phyloP scores from a whole-genome alignment of 2,797 vertebrate species.

The Tenualosa ilisha region DNA sequence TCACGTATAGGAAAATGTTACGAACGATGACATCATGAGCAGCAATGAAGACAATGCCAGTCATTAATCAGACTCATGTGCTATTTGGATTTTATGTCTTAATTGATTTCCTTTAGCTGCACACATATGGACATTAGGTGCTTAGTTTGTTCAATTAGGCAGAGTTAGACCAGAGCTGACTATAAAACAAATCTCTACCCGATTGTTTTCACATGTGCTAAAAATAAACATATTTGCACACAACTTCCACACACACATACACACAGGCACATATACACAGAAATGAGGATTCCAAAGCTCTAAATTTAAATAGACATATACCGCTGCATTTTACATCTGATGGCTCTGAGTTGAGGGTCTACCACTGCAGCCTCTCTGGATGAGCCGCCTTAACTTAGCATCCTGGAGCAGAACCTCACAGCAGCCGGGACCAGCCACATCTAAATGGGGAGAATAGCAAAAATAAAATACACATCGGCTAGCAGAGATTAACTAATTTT shows the following conservation, averaged over 20 bases:
- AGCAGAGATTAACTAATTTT: background rate
- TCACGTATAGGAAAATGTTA: background rate
- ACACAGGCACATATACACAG: background rate
- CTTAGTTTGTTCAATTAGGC: background rate
- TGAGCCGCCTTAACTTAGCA: slow-evolving; percentile 20
- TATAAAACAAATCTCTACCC: slow-evolving; percentile 19
- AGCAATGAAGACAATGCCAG: background rate
- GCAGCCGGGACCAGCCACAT: slow-evolving; percentile 72
- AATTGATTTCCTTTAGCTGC: background rate
- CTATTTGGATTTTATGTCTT: slow-evolving; percentile 6
- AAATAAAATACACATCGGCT: background rate
- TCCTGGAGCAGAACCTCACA: slow-evolving; percentile 63
- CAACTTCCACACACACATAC: background rate
- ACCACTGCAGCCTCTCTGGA: slow-evolving; percentile 7
- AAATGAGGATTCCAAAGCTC: background rate
- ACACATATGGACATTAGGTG: slow-evolving; percentile 12
- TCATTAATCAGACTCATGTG: slow-evolving; percentile 1
- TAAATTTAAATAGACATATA: background rate
- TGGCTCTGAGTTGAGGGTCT: background rate
- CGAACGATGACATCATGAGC: background rate
- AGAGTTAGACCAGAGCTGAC: background rate
- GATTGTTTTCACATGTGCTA: slow-evolving; percentile 6
- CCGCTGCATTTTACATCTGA: background rate
- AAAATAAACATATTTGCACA: slow-evolving; percentile 7
- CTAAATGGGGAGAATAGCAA: slow-evolving; percentile 45